These are phyloP conservation scores for Willowsia nigromaculata DNA, from an alignment of 2,888 invertebrate genomes.

Conservation along the genomic window DNA sequence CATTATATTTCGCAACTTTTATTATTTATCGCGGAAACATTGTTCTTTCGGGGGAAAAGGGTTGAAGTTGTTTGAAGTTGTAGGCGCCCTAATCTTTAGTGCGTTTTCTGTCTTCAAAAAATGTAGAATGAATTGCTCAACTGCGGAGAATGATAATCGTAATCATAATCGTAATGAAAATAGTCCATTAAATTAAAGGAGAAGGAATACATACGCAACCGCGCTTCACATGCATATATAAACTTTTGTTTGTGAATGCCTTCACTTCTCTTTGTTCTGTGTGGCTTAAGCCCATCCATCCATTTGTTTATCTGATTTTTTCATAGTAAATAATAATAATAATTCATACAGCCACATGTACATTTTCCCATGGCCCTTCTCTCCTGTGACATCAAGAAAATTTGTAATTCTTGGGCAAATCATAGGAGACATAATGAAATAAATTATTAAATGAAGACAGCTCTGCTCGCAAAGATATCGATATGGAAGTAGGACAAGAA, in stretches of 20 bases:
- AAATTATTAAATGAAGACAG: not conserved
- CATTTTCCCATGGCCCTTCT: slow-evolving; percentile 12
- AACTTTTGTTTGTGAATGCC: too few relatives aligned
- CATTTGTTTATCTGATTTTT: not conserved
- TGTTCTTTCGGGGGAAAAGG: not conserved
- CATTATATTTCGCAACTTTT: not conserved
- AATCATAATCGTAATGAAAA: not conserved
- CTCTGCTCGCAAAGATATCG: not conserved
- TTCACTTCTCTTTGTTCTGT: not conserved
- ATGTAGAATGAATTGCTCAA: slow-evolving; percentile 1
- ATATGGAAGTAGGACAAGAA: slow-evolving; percentile 35
- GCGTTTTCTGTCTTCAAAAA: not conserved
- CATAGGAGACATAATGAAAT: not conserved
- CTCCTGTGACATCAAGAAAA: not conserved
- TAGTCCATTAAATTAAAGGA: not conserved
- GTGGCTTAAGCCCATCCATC: not conserved
- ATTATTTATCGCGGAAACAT: not conserved
- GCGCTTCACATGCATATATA: not conserved
- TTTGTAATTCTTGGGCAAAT: not conserved
- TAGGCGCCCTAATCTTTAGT: not conserved
- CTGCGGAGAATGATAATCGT: not conserved
- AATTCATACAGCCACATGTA: not conserved
- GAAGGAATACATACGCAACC: not conserved
- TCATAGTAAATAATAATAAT: not conserved
- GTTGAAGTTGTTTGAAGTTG: not conserved